phyloP scores from a whole-genome alignment of 2,888 invertebrate genomes.

The Philopedon plagiatum region DNA sequence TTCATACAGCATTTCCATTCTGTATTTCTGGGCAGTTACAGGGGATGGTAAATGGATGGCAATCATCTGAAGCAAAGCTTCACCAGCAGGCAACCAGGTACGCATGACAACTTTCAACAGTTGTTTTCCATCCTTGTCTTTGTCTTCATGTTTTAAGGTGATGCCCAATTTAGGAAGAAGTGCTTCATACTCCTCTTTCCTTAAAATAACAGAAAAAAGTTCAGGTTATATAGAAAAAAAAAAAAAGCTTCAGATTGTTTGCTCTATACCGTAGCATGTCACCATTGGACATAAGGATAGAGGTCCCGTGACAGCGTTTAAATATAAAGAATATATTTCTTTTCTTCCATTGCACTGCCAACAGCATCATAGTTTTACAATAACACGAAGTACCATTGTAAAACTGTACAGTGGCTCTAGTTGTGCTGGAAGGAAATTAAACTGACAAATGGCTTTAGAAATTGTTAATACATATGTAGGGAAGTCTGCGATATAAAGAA shows the following conservation, averaged over 20 bases:
- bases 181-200: constrained; percentile 92
- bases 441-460: too few relatives aligned
- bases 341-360: constrained; percentile 80
- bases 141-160: constrained; percentile 93
- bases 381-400: constrained; percentile 46
- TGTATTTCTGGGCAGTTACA: constrained; percentile 98
- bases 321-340: constrained; percentile 69
- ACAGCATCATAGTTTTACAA: constrained; percentile 69
- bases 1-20: constrained; percentile 99
- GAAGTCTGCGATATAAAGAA: too few relatives aligned
- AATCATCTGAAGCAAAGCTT: constrained; percentile 99
- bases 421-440: constrained; percentile 58
- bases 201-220: constrained; percentile 64
- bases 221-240: constrained; percentile 5
- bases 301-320: constrained; percentile 83
- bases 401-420: constrained; percentile 61
- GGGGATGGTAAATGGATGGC: constrained; percentile 99
- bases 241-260: constrained; percentile 65
- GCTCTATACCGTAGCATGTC: constrained; percentile 74
- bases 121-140: constrained; percentile 96
- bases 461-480: too few relatives aligned
- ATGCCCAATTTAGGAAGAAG: constrained; percentile 94
- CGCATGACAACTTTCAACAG: constrained; percentile 98
- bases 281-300: constrained; percentile 85
- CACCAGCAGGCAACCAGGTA: constrained; percentile 99